A percentile compares a stretch with the other conserved stretches of the same genome.
Evolutionary conservation across 2,888 invertebrate genomes (phyloP).

Genomic region (Argyresthia goedartella): DNA sequence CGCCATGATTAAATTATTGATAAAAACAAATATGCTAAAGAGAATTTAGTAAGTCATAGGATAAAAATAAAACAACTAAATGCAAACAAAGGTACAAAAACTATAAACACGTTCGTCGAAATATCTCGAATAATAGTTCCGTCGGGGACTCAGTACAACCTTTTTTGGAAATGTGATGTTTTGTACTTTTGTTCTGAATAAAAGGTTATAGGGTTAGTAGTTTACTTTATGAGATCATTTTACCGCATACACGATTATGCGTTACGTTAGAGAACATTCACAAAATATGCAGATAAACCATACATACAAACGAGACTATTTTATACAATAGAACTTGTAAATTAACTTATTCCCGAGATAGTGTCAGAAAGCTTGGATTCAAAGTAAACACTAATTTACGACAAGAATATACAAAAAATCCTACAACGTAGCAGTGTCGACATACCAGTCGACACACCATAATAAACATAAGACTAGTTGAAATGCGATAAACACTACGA

Average conservation of each 20-base stretch:
- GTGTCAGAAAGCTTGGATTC: constrained; percentile 26
- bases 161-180: constrained; percentile 27
- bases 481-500: constrained; percentile 67
- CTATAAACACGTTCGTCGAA: constrained; percentile 36
- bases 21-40: constrained; percentile 34
- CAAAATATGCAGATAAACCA: constrained; percentile 63
- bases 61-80: constrained; percentile 31
- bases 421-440: constrained; percentile 47
- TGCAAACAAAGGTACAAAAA: constrained; percentile 64
- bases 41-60: constrained; percentile 27
- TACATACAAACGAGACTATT: constrained; percentile 40
- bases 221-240: constrained; percentile 62
- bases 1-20: constrained; percentile 27
- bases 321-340: constrained; percentile 35
- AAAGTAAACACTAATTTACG: constrained; percentile 31
- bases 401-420: constrained; percentile 61
- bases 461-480: constrained; percentile 66
- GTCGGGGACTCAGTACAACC: constrained; percentile 13
- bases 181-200: constrained; percentile 66
- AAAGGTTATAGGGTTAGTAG: constrained; percentile 52
- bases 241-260: constrained; percentile 49
- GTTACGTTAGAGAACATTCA: constrained; percentile 60
- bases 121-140: constrained; percentile 15
- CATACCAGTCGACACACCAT: constrained; percentile 39
- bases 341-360: constrained; percentile 32